phyloP scores from a whole-genome alignment of 2,113 vertebrate species.

The Ptilorrhoa leucosticta region DNA sequence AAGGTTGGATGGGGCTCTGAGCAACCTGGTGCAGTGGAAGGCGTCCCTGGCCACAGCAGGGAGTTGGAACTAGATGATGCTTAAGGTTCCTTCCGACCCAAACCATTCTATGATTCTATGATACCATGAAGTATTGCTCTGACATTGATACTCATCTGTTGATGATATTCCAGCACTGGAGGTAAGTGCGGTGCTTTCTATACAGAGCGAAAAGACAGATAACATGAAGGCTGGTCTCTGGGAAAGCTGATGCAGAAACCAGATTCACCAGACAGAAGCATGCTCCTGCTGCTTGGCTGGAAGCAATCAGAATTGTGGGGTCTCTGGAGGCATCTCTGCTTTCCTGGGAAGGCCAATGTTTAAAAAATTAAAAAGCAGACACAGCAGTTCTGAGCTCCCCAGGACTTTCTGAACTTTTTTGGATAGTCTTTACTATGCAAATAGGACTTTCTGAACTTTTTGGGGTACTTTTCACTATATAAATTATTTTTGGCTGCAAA shows the following conservation, averaged over 20 bases:
- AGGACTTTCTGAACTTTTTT: background rate
- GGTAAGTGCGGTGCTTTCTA: rapidly evolving
- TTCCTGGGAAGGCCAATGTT: background rate
- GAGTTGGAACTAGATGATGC: background rate
- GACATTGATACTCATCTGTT: background rate
- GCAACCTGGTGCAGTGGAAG: background rate
- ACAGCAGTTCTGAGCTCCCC: background rate
- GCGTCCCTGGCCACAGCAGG: background rate
- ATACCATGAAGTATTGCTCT: background rate
- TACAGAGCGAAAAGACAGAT: background rate
- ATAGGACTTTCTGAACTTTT: background rate
- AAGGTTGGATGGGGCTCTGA: background rate
- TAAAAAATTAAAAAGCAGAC: background rate
- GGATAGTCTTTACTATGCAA: background rate
- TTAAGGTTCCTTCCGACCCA: background rate
- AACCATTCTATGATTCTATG: background rate
- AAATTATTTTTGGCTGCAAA: background rate
- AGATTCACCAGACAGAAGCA: background rate
- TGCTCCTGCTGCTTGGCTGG: background rate
- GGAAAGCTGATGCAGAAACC: conserved; percentile 33
- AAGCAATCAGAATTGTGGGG: background rate
- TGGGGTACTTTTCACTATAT: background rate
- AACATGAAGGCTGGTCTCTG: background rate
- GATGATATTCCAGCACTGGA: background rate
- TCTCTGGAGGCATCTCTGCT: conserved; percentile 9